A percentile compares a stretch with the other conserved stretches of the same genome.
phyloP scores from a whole-genome alignment of 2,797 vertebrate genomes.

The Chromobotia macracanthus region DNA sequence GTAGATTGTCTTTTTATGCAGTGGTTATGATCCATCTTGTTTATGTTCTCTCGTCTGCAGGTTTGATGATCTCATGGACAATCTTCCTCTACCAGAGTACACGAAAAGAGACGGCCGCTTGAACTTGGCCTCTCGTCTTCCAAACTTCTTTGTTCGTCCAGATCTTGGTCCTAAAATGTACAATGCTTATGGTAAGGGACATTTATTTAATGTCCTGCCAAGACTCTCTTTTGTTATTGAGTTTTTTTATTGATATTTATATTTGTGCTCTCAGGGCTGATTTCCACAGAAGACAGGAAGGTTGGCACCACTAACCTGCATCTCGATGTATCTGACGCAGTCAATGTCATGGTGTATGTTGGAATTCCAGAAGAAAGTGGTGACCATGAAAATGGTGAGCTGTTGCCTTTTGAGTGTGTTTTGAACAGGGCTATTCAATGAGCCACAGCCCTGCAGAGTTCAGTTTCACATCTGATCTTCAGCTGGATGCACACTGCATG shows the following conservation, averaged over 20 bases:
- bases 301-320: slow-evolving; percentile 98
- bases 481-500: too few species aligned
- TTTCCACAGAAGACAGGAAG: slow-evolving; percentile 92
- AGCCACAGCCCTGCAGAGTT: too few species aligned
- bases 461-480: too few species aligned
- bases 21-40: too few species aligned
- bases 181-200: slow-evolving; percentile 92
- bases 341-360: slow-evolving; percentile 99
- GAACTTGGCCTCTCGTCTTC: slow-evolving; percentile 94
- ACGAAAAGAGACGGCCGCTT: slow-evolving; percentile 97
- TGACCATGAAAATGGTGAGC: slow-evolving; percentile 87
- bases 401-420: slow-evolving; percentile 6
- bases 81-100: slow-evolving; percentile 97
- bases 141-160: slow-evolving; percentile 97
- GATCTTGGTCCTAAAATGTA: slow-evolving; percentile 99
- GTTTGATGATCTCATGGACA: slow-evolving; percentile 97
- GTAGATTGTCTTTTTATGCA: too few species aligned
- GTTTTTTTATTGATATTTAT: not conserved
- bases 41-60: slow-evolving; percentile 66
- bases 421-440: too few species aligned
- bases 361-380: slow-evolving; percentile 88
- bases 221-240: not conserved
- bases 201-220: not conserved
- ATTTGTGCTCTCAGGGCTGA: slow-evolving; percentile 80
- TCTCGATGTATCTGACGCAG: slow-evolving; percentile 96